A percentile compares a stretch with the other conserved stretches of the same genome.
Conservation (phyloP, 2,797 vertebrate species). For the Phrynocephalus forsythii region DNA sequence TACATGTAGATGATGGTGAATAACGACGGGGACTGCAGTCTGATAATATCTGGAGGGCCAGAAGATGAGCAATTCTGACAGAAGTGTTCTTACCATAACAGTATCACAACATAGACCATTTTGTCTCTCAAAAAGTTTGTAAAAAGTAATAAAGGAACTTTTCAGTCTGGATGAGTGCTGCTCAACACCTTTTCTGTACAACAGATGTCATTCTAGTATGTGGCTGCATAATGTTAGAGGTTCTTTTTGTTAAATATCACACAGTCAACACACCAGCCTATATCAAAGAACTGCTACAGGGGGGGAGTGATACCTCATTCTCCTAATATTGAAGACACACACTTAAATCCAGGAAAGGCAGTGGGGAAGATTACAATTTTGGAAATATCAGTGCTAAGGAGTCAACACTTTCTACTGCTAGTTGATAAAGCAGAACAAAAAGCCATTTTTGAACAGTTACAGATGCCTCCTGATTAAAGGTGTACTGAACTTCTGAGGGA, state of each 20-base stretch:
- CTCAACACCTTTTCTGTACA: slow-evolving; percentile 35
- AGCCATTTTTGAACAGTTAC: not conserved
- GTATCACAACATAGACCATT: not conserved
- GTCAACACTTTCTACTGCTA: slow-evolving; percentile 5
- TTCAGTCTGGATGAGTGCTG: slow-evolving; percentile 7
- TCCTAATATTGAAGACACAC: slow-evolving; percentile 12
- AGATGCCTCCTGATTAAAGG: not conserved
- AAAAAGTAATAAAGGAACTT: slow-evolving; percentile 10
- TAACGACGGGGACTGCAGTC: not conserved
- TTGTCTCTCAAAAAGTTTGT: slow-evolving; percentile 16
- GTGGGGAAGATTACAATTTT: not conserved
- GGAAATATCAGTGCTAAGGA: slow-evolving; percentile 2
- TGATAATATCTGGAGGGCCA: not conserved
- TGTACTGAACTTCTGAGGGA: not conserved
- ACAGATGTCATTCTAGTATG: slow-evolving; percentile 45
- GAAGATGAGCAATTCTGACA: not conserved
- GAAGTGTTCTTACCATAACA: not conserved
- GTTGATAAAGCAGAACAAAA: not conserved
- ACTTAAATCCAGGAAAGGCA: slow-evolving; percentile 12
- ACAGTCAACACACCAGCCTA: slow-evolving; percentile 22
- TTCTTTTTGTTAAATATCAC: slow-evolving; percentile 44
- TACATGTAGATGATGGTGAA: too few relatives aligned
- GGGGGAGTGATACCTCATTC: slow-evolving; percentile 33
- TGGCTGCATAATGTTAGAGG: slow-evolving; percentile 47
- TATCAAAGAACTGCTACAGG: slow-evolving; percentile 11